Evolutionary conservation across 1,140 invertebrate genomes (phyloP).

Genomic region (Arion vulgaris): DNA sequence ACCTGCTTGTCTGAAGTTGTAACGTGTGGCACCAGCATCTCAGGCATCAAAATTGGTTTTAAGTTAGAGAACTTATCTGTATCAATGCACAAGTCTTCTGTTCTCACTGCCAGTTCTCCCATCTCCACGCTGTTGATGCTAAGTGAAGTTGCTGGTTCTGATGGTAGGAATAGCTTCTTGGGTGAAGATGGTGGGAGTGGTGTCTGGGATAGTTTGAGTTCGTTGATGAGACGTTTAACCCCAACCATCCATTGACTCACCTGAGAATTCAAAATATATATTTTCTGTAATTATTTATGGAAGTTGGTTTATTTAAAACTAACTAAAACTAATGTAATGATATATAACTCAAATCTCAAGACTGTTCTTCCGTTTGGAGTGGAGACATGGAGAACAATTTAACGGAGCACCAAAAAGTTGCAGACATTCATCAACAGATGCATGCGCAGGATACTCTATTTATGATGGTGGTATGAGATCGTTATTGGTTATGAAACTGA

Average conservation of each 20-base stretch:
- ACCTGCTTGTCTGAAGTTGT: background rate
- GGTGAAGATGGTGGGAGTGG: background rate
- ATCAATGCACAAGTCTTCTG: slow-evolving; percentile 26
- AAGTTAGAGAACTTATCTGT: slow-evolving; percentile 15
- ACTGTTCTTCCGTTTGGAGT: too few species aligned
- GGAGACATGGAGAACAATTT: too few species aligned
- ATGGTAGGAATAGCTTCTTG: background rate
- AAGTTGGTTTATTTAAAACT: too few species aligned
- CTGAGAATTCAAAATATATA: slow-evolving; percentile 5
- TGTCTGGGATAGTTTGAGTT: slow-evolving; percentile 14
- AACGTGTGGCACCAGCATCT: background rate
- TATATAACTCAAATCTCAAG: too few species aligned
- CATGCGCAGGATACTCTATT: too few species aligned
- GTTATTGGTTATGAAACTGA: too few species aligned
- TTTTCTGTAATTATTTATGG: too few species aligned
- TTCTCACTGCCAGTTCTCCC: background rate
- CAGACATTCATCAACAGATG: too few species aligned
- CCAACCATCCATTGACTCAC: slow-evolving; percentile 41
- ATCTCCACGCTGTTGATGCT: background rate
- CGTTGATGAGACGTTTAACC: slow-evolving; percentile 35
- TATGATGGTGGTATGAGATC: too few species aligned
- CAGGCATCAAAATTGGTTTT: slow-evolving; percentile 27
- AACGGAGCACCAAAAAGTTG: too few species aligned
- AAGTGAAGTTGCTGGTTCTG: background rate
- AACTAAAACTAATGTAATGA: too few species aligned